Evolutionary conservation across 2,113 vertebrate genomes (phyloP).

Genomic region (Caranx ignobilis): DNA sequence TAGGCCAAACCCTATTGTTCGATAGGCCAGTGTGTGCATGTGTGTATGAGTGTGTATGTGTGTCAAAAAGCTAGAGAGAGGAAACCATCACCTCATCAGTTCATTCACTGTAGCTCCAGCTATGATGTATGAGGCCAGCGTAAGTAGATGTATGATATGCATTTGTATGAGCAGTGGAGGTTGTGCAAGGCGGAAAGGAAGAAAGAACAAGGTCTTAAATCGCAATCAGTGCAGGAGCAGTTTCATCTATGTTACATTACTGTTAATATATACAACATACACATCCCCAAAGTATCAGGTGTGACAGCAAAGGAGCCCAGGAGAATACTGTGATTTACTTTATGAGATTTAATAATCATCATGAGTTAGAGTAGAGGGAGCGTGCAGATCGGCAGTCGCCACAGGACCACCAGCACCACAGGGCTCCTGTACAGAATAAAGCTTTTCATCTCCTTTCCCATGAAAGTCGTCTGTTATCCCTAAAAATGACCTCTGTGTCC

Average conservation of each 20-base stretch:
- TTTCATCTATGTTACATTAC: slow-evolving; percentile 12
- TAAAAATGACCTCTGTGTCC: slow-evolving; percentile 8
- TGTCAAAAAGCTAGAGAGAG: slow-evolving; percentile 1
- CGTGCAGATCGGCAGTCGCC: slow-evolving; percentile 14
- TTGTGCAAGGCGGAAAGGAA: slow-evolving; percentile 7
- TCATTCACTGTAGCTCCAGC: slow-evolving; percentile 14
- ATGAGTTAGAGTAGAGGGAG: slow-evolving; percentile 32
- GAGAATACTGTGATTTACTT: slow-evolving; percentile 37
- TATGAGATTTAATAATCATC: slow-evolving; percentile 59
- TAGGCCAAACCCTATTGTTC: slow-evolving; percentile 64
- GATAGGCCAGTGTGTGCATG: slow-evolving; percentile 21
- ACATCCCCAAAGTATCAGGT: slow-evolving; percentile 35
- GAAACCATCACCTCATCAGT: slow-evolving; percentile 32
- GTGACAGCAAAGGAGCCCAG: slow-evolving; percentile 26
- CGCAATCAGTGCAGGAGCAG: slow-evolving; percentile 28
- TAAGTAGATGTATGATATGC: background rate
- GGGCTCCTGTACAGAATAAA: slow-evolving; percentile 24
- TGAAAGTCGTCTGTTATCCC: slow-evolving; percentile 22
- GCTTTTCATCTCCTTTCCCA: slow-evolving; percentile 28
- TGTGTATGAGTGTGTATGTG: slow-evolving; percentile 34
- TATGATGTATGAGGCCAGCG: slow-evolving; percentile 10
- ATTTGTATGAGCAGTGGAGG: background rate
- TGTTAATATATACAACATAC: slow-evolving; percentile 26
- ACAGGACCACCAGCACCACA: slow-evolving; percentile 39
- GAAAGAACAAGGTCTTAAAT: slow-evolving; percentile 34